Base-by-base conservation (phyloP, 2,888 invertebrate genomes). In the Lysandra bellargus region DNA sequence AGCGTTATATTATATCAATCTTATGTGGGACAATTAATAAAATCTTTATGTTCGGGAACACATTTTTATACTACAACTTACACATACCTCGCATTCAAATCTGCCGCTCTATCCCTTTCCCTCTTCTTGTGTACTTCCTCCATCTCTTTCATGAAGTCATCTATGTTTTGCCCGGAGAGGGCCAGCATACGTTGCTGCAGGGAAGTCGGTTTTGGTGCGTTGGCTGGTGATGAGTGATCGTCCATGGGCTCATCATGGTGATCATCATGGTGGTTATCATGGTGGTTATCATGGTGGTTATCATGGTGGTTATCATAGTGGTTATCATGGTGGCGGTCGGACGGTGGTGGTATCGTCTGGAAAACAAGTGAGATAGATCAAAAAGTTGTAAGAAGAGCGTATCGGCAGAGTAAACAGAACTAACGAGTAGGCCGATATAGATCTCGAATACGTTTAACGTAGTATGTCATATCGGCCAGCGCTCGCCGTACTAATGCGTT, bases 71-170 rank as follows among this genome's bases (percentile, higher is more conserved):
- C 23, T 23, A 23, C 23, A 23, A 23, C 23, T 23, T 0, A 23
- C 30, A 64, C 64, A 75, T 82, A 91, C 87, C 96, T 92, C 1
- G 95, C 95, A 85, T 90, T 95, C 78, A 96, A 91, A 86, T 96
- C 96, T 30, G 95, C 95, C 0, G 95, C 95, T 83, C 96, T 91
- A 84, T 96, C 96, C n/a, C 95, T 91, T 86, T 96, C 97, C 81
- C 96, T 95, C 88, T 97, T 97, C 86, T 96, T 96, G 83, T 97
- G 97, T 0, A 97, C 97, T 81, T 97, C 97, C 91, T 98, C 98
- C 97, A 97, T 98, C 95, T 98, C 98, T 86, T 98, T 97, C 97
- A 98, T 98, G 85, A 98, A 98, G 82, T 97, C 97, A 85, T 98
- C 98, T 33, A 98, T 97, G 86, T 98, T 98, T 91, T 98, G 98